phyloP scores from a whole-genome alignment of 1,140 invertebrate species.

The Bacillus rossius region DNA sequence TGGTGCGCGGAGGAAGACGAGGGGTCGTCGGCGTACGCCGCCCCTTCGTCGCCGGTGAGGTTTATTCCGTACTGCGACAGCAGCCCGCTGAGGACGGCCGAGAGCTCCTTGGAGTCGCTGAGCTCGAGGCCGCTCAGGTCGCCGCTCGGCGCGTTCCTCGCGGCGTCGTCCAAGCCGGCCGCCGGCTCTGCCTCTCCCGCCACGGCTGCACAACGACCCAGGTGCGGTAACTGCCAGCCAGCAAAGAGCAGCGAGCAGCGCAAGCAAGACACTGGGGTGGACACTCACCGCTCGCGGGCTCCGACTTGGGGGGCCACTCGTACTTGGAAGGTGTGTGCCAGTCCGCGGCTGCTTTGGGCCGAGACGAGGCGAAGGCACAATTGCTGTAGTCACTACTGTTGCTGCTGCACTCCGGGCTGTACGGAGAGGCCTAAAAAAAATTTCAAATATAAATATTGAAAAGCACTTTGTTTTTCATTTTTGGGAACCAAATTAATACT shows the following conservation, averaged over 20 bases:
- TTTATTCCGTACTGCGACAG: slow-evolving; percentile 18
- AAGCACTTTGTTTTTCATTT: too few relatives aligned
- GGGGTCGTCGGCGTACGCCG: not conserved
- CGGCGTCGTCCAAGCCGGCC: too few relatives aligned
- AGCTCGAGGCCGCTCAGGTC: slow-evolving; percentile 9
- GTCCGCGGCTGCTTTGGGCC: slow-evolving; percentile 6
- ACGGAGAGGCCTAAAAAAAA: slow-evolving; percentile 21
- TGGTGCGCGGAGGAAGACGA: too few relatives aligned
- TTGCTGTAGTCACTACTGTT: slow-evolving; percentile 22
- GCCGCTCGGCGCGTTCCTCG: not conserved
- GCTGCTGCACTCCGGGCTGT: slow-evolving; percentile 24
- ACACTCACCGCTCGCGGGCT: not conserved
- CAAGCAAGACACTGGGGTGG: not conserved
- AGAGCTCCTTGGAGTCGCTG: slow-evolving; percentile 16
- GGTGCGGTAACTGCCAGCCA: too few relatives aligned
- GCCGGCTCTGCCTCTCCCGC: too few relatives aligned
- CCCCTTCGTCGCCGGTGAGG: not conserved
- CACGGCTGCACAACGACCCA: too few relatives aligned
- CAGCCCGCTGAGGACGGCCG: slow-evolving; percentile 15
- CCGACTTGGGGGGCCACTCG: not conserved
- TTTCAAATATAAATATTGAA: too few relatives aligned
- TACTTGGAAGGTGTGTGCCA: slow-evolving; percentile 4
- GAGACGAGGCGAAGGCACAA: slow-evolving; percentile 12
- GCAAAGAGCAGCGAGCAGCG: not conserved
- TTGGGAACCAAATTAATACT: too few relatives aligned